Evolutionary conservation across 2,797 vertebrate species (phyloP), one percentile per base, ranked within the genome.

Genomic region (Lateolabrax maculatus): DNA sequence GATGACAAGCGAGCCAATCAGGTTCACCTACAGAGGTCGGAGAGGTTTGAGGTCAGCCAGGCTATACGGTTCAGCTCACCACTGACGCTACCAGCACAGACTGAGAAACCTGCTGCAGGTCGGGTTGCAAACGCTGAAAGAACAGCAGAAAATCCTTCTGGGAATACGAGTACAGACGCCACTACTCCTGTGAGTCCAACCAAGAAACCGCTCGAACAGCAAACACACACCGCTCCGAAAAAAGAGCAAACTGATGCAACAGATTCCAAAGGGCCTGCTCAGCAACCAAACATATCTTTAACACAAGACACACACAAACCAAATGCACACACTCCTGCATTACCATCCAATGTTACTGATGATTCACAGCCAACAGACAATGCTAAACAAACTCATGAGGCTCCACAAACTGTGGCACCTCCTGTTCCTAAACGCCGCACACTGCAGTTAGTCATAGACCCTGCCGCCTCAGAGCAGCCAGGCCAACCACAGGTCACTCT

Each of bases 341-440:
- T 57, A 23, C 49, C 66, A 25, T 2, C 71, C 21, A 39, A 27
- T 13, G 58, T 77, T n/a, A 9, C 52, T 27, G 53, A 84, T 51
- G 81, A 78, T 64, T 31, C 68, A 65, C 64, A 85, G 31, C 80
- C 82, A 23, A 39, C 57, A 57, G 77, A 88, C 58, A 49, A 16
- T n/a, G 3, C 60, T 1, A 13, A 48, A 53, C 48, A 73, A 44
- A 61, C 74, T 48, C 57, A 80, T 73, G 79, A 78, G 19, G 49
- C 57, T n/a, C 69, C 48, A 39, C n/a, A 70, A 57, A 11, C 62
- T 2, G 31, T 53, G 8, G 61, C 63, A 5, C 89, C 91, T 25
- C 98, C 97, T 0, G 67, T 97, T 49, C 97, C 98, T 27, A 98
- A 98, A 89, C 98, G 96, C 23, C 96, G 98, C 83, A 98, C 97